Evolutionary conservation across 2,797 vertebrate genomes (phyloP).

Genomic region (Sarcoramphus papa): DNA sequence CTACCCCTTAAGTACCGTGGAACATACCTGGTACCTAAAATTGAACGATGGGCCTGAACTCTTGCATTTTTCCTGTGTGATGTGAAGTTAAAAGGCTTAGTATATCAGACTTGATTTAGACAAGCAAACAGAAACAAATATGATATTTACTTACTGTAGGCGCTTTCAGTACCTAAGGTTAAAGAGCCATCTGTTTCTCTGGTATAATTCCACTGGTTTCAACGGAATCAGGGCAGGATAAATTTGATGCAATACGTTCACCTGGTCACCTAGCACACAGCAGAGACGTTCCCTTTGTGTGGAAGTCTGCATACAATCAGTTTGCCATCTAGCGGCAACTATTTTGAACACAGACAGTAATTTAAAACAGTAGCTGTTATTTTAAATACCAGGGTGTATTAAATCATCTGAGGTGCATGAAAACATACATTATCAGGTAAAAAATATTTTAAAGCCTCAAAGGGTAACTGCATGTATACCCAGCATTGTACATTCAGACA

Average conservation of each 20-base stretch:
- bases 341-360: constrained; percentile 55
- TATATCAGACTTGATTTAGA: background rate
- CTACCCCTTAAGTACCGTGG: background rate
- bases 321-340: constrained; percentile 78
- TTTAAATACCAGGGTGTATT: background rate
- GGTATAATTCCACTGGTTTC: constrained; percentile 14
- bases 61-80: constrained; percentile 1
- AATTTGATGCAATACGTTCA: constrained; percentile 30
- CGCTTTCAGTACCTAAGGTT: constrained; percentile 21
- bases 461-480: background rate
- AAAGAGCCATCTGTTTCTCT: constrained; percentile 25
- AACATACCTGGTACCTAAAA: background rate
- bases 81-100: constrained; percentile 27
- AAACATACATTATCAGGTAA: background rate
- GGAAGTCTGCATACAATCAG: constrained; percentile 54
- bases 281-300: constrained; percentile 56
- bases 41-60: background rate
- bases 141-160: constrained; percentile 38
- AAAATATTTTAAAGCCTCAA: background rate
- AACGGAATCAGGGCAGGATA: background rate
- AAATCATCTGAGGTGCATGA: background rate
- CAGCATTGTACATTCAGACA: background rate
- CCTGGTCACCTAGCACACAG: constrained; percentile 29
- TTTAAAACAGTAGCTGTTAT: background rate
- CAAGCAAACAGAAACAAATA: constrained; percentile 27